Conservation (phyloP, 2,888 invertebrate species). For the Cheiracanthium punctorium region DNA sequence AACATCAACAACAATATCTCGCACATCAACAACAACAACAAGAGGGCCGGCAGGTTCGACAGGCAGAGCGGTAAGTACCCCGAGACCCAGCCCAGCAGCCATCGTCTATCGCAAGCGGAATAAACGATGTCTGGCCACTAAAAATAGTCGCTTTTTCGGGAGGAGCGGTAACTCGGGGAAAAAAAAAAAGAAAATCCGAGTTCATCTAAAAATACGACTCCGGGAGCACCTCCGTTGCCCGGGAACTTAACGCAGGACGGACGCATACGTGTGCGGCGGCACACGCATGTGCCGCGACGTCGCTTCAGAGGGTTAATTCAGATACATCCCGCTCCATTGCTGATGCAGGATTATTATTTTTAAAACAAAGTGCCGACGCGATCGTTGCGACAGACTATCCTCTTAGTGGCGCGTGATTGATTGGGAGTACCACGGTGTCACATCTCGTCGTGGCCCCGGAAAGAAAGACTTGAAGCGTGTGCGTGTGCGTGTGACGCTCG, state of each 20-base stretch:
- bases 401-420: conserved; percentile 1
- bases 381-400: neutral
- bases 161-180: conserved; percentile 59
- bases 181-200: no score
- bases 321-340: conserved; percentile 13
- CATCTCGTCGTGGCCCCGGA: neutral
- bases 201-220: conserved; percentile 53
- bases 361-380: neutral
- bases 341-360: conserved; percentile 8
- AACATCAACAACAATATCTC: no score
- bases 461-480: no score
- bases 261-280: neutral
- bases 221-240: neutral
- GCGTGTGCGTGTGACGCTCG: no score
- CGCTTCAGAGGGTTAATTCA: conserved; percentile 11
- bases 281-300: neutral
- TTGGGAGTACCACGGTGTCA: neutral
- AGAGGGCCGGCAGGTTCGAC: no score
- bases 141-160: conserved; percentile 54
- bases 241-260: no score
- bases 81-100: conserved; percentile 42
- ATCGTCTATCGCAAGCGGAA: conserved; percentile 57
- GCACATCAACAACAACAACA: no score
- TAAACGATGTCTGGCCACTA: conserved; percentile 65
- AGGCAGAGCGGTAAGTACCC: neutral